phyloP scores from a whole-genome alignment of 2,888 invertebrate species.

The Netelia virgata region DNA sequence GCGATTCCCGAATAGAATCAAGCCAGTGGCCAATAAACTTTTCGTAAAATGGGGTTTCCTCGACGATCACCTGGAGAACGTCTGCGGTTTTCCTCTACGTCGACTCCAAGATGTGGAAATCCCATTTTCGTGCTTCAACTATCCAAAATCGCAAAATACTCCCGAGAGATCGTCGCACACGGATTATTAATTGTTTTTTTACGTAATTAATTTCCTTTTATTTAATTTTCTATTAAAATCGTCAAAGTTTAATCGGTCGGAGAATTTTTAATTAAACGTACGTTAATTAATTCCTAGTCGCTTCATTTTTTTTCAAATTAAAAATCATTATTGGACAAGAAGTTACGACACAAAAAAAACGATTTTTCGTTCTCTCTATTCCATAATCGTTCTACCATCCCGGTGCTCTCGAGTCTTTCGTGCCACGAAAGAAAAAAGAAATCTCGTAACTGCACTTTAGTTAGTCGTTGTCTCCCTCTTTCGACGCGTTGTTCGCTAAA shows the following conservation, averaged over 20 bases:
- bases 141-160: not conserved
- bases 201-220: not conserved
- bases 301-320: too few relatives aligned
- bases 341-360: not conserved
- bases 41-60: slow-evolving; percentile 20
- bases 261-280: too few relatives aligned
- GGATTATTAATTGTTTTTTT: not conserved
- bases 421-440: not conserved
- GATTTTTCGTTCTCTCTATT: not conserved
- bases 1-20: slow-evolving; percentile 32
- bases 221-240: too few relatives aligned
- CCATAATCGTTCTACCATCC: not conserved
- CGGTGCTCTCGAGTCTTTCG: not conserved
- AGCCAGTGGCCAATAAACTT: slow-evolving; percentile 37
- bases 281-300: too few relatives aligned
- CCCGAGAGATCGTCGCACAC: not conserved
- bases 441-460: not conserved
- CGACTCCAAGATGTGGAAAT: not conserved
- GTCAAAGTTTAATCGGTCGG: too few relatives aligned
- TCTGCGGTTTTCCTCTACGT: slow-evolving; percentile 16
- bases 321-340: not conserved
- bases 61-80: not conserved
- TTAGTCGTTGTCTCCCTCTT: not conserved
- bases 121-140: slow-evolving; percentile 26
- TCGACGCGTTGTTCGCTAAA: not conserved